Percentiles rank a stretch among this genome's conserved stretches.
Conservation (phyloP, 30 jellyfish, hydroid and myxozoan genomes). For the Sanderia malayensis region DNA sequence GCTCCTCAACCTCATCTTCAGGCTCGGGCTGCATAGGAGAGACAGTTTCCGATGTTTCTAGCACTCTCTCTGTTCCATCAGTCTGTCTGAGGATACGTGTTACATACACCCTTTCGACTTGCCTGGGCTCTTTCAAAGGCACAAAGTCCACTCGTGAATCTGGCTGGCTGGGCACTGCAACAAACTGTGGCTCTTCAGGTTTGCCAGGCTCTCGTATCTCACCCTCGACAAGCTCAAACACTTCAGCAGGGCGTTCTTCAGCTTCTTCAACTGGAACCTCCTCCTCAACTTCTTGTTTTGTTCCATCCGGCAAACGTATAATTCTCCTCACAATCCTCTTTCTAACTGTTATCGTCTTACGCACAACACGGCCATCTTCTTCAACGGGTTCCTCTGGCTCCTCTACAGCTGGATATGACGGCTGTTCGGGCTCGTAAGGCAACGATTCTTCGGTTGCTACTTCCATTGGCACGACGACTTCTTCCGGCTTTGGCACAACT, state of each 20-base stretch:
- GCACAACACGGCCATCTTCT: constrained; percentile 8
- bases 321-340: constrained; percentile 11
- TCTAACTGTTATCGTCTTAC: constrained; percentile 4
- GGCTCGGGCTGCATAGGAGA: constrained; percentile 4
- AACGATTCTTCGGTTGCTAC: constrained; percentile 2
- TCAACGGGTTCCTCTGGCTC: not conserved
- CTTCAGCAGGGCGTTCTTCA: not conserved
- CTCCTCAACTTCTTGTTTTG: not conserved
- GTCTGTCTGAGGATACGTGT: constrained; percentile 5
- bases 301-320: constrained; percentile 2
- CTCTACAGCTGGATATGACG: not conserved
- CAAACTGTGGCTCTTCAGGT: not conserved
- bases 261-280: not conserved
- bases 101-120: constrained; percentile 7
- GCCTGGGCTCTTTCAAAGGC: not conserved
- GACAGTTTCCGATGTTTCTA: constrained; percentile 7
- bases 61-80: constrained; percentile 11
- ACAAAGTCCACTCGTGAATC: no score
- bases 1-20: constrained; percentile 4
- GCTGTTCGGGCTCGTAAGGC: constrained; percentile 2
- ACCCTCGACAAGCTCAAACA: not conserved
- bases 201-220: not conserved
- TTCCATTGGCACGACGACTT: no score
- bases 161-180: no score
- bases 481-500: no score